Percentiles rank a stretch among this genome's conserved stretches.
phyloP scores from a whole-genome alignment of 2,113 vertebrate species.

The Dendrocopos noguchii region DNA sequence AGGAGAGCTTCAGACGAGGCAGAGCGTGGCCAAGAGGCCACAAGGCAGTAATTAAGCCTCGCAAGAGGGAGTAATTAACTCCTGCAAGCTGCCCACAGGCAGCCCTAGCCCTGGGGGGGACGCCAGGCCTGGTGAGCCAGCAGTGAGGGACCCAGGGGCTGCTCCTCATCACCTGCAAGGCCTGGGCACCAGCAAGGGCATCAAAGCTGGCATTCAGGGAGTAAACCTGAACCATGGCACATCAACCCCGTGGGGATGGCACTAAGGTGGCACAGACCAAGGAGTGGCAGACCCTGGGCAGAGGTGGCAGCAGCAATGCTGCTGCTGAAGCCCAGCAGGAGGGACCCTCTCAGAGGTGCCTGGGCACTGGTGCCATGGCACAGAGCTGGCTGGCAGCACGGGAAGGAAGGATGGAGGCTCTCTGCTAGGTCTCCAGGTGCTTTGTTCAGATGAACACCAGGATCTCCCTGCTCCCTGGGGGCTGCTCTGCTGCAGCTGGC shows the following conservation, averaged over 20 bases:
- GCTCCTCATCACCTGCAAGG: not conserved
- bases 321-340: not conserved
- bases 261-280: not conserved
- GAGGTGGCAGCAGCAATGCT: not conserved
- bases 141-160: too few relatives aligned
- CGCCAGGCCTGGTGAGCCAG: not conserved
- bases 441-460: not conserved
- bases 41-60: not conserved
- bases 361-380: accelerated
- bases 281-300: not conserved
- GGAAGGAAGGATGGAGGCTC: not conserved
- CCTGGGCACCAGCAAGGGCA: not conserved
- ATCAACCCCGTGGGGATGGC: not conserved
- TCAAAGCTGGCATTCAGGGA: not conserved
- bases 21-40: not conserved
- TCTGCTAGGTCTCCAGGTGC: not conserved
- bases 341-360: not conserved
- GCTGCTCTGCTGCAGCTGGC: not conserved
- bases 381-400: not conserved
- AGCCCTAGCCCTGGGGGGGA: not conserved
- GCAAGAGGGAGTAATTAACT: not conserved
- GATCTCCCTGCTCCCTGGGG: not conserved
- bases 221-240: not conserved
- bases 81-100: not conserved
- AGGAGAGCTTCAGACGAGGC: not conserved